Conservation (phyloP, 1,140 invertebrate genomes). For the Laupala kohalensis region DNA sequence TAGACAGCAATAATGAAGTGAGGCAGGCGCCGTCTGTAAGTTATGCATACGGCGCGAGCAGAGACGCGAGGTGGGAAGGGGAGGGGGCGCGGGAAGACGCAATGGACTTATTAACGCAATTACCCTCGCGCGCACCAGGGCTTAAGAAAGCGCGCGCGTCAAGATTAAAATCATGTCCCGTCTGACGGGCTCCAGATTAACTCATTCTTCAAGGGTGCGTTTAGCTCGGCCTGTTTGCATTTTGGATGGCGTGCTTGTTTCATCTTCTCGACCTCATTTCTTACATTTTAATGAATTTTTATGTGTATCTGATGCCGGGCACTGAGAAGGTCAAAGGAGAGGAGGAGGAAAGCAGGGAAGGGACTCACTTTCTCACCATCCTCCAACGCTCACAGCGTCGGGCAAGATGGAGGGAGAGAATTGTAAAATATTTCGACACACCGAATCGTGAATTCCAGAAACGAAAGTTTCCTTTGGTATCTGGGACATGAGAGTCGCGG, state of each 20-base stretch:
- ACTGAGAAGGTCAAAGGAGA: too few species aligned
- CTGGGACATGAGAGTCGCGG: too few species aligned
- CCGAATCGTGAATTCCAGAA: too few species aligned
- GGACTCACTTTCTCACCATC: neutral
- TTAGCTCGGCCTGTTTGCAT: constrained; percentile 8
- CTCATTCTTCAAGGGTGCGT: constrained; percentile 11
- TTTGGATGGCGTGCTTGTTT: constrained; percentile 1
- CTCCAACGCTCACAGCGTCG: neutral
- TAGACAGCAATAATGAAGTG: constrained; percentile 10
- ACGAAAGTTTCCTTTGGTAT: too few species aligned
- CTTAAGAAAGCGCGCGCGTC: constrained; percentile 8
- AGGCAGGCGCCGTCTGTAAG: neutral
- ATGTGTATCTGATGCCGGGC: neutral
- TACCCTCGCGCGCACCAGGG: constrained; percentile 2
- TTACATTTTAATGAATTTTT: constrained; percentile 11
- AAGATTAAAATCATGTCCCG: constrained; percentile 12
- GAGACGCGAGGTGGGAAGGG: neutral
- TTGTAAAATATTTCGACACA: too few species aligned
- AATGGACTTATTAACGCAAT: constrained; percentile 14
- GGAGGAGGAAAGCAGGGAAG: neutral
- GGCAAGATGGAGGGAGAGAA: too few species aligned
- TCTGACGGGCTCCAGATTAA: constrained; percentile 11
- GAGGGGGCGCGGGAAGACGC: neutral
- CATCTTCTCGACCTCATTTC: neutral
- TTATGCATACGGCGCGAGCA: neutral